Conservation (phyloP, 2,888 invertebrate genomes). For the Cryptus armator region DNA sequence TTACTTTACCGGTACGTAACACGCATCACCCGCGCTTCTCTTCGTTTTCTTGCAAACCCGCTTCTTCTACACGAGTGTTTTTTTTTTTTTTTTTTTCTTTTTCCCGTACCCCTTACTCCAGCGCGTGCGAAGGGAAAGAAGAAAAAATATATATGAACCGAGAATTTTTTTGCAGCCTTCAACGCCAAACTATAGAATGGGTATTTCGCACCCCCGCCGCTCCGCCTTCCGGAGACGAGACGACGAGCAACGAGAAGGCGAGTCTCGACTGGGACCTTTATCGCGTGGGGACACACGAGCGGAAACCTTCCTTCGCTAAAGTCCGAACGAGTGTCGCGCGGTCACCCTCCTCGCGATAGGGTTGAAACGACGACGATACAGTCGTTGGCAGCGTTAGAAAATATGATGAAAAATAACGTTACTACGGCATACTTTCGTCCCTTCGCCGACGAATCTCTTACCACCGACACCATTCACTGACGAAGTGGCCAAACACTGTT, state of each 20-base stretch:
- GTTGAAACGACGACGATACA: not conserved
- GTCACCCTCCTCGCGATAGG: conserved; percentile 54
- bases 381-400: conserved; percentile 38
- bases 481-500: conserved; percentile 14
- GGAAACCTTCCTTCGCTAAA: conserved; percentile 42
- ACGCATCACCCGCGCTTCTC: conserved; percentile 1
- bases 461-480: not conserved
- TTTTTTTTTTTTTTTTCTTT: too few species aligned
- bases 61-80: conserved; percentile 53
- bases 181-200: conserved; percentile 61
- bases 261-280: conserved; percentile 61
- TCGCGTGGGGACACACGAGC: conserved; percentile 57
- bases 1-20: conserved; percentile 49
- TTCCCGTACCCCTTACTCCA: conserved; percentile 35
- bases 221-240: not conserved
- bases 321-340: conserved; percentile 48
- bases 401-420: too few species aligned
- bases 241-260: conserved; percentile 16
- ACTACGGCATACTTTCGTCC: too few species aligned
- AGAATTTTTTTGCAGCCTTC: conserved; percentile 47
- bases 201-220: conserved; percentile 41
- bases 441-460: too few species aligned
- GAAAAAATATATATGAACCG: conserved; percentile 33
- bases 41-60: conserved; percentile 11
- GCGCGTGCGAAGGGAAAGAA: conserved; percentile 46